These are phyloP conservation scores for Portunus trituberculatus DNA, from an alignment of 1,140 invertebrate genomes.

Conservation along the genomic window DNA sequence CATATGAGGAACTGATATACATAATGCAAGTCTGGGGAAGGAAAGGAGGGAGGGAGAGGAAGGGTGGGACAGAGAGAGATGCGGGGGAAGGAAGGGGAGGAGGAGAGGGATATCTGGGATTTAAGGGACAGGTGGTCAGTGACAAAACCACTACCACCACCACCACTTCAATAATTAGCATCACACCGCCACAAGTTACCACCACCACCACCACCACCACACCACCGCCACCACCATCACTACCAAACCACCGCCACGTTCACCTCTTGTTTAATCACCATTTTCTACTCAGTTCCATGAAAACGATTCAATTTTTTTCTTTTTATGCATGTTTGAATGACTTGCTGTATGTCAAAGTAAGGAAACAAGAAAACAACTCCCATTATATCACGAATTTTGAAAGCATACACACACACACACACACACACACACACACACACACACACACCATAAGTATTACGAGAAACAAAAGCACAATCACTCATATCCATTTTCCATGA, in stretches of 20 bases:
- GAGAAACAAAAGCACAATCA: not conserved
- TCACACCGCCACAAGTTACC: not conserved
- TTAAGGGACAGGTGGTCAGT: not conserved
- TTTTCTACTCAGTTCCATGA: too few species aligned
- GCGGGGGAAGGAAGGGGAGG: not conserved
- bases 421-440: not conserved
- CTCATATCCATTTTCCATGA: not conserved
- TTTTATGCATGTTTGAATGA: too few species aligned
- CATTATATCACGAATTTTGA: not conserved
- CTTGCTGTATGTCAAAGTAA: not conserved
- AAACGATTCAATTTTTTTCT: too few species aligned
- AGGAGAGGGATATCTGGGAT: not conserved
- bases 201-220: not conserved
- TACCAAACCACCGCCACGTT: not conserved
- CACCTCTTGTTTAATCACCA: not conserved
- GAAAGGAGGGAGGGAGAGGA: not conserved
- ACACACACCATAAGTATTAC: not conserved
- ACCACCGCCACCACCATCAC: not conserved
- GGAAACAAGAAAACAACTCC: too few species aligned
- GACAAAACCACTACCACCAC: not conserved
- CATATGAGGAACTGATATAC: not conserved
- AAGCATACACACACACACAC: conserved; percentile 11
- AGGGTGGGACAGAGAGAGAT: not conserved
- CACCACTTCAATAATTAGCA: not conserved
- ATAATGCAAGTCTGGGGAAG: not conserved